Conservation (phyloP, 2,113 vertebrate species). For the Neoarius graeffei region DNA sequence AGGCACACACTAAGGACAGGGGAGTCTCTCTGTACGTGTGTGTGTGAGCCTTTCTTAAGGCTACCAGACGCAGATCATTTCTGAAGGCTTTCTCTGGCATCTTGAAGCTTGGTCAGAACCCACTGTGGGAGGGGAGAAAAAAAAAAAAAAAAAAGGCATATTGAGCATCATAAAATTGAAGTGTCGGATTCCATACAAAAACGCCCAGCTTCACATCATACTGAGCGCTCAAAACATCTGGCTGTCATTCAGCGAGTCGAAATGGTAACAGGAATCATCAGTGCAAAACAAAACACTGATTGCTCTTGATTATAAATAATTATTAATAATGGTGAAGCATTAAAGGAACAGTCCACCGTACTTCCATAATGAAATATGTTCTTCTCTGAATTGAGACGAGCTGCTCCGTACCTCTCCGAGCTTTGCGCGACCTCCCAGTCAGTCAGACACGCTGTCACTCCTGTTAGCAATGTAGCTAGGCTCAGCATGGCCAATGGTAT, state of each 20-base stretch:
- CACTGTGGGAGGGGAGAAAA: constrained; percentile 87
- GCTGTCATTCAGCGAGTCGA: not conserved
- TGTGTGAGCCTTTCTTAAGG: not conserved
- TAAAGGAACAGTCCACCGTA: too few species aligned
- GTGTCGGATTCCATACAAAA: not conserved
- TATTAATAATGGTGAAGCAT: not conserved
- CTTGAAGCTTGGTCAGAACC: constrained; percentile 90
- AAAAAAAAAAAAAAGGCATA: not conserved
- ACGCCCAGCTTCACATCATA: not conserved
- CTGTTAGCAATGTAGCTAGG: too few species aligned
- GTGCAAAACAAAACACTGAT: not conserved
- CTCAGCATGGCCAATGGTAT: too few species aligned
- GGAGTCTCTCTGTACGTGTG: not conserved
- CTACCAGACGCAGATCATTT: constrained; percentile 62
- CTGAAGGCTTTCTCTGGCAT: constrained; percentile 84
- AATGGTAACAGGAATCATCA: not conserved
- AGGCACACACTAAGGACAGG: constrained; percentile 67
- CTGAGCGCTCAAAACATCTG: not conserved
- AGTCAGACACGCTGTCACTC: too few species aligned
- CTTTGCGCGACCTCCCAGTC: too few species aligned
- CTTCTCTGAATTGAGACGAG: too few species aligned
- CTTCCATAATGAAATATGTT: too few species aligned
- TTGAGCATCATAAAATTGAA: not conserved
- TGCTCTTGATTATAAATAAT: not conserved
- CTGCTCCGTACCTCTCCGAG: too few species aligned